Base-by-base conservation (phyloP, 2,888 invertebrate species). In the Thecophora atra region DNA sequence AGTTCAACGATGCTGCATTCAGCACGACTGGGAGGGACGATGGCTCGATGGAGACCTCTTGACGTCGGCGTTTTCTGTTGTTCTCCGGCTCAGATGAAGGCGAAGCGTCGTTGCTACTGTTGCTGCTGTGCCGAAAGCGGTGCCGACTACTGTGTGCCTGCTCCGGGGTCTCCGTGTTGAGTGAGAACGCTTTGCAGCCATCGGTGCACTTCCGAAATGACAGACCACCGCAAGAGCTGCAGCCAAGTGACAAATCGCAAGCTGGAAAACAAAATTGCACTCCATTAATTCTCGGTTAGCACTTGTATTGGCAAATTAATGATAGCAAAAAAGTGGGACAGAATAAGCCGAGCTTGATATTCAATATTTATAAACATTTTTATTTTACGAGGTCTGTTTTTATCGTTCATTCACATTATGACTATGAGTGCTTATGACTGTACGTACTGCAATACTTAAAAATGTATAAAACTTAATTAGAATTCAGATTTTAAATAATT, bases 51-150 rank as follows among this genome's bases (percentile, higher is more conserved):
- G 58, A 37, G 17, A 63, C 51, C 24, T 51, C 62, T 17, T 47
- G 24, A 11, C 52, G 52, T 13, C 70, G 70, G 5, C 42, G 56
- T 17, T 37, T 54, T 52, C n/a, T n/a, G n/a, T 70, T 70, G 21
- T 63, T 52, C 1, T 62, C 47, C 15, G 70, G 63, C 37, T 62
- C 62, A 1, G 44, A 37, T 21, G 19, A 37, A 1, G 63, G 62
- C 7, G 62, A 52, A 11, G 42, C 30, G 15, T 56, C 24, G 56
- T 21, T 67, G 19, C n/a, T n/a, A n/a, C 58, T 56, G 54, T 44
- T 69, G 44, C 60, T 70, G 62, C 63, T 70, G 21, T 62, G 70
- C 17, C 63, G 52, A 13, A 62, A 30, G 42, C 26, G 42, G 19
- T 52, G 30, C 30, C 63, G 70, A 58, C 24, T 63, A 42, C 47